phyloP scores from a whole-genome alignment of 2,888 invertebrate genomes.

The Diloba caeruleocephala region DNA sequence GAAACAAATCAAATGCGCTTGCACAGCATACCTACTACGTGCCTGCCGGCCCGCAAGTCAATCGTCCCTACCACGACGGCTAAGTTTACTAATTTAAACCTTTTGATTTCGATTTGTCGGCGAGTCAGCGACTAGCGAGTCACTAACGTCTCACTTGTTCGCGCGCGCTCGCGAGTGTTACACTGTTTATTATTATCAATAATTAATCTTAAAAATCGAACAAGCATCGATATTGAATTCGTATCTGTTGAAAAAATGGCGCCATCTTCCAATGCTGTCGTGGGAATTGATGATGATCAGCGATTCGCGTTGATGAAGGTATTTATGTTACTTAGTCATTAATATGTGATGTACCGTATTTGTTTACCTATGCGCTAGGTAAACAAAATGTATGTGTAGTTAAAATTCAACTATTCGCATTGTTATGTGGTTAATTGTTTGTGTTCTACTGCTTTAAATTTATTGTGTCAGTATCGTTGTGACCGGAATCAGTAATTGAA shows the following conservation, averaged over 20 bases:
- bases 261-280: conserved; percentile 78
- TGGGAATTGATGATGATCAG: conserved; percentile 92
- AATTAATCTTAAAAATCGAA: conserved; percentile 2
- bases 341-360: conserved; percentile 4
- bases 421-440: neutral
- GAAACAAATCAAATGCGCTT: too few species aligned
- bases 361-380: conserved; percentile 28
- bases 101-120: conserved; percentile 5
- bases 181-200: neutral
- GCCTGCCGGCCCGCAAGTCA: neutral
- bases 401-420: neutral
- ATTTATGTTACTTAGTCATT: conserved; percentile 48
- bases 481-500: too few species aligned
- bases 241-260: conserved; percentile 70
- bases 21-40: too few species aligned
- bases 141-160: conserved; percentile 34
- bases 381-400: too few species aligned
- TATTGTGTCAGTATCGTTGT: too few species aligned
- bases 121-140: too few species aligned
- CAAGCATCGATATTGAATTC: conserved; percentile 10
- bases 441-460: too few species aligned
- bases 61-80: neutral
- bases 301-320: conserved; percentile 94
- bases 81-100: too few species aligned
- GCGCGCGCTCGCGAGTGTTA: conserved; percentile 38